Conservation (phyloP, 2,797 vertebrate genomes). For the Dryobates pubescens region DNA sequence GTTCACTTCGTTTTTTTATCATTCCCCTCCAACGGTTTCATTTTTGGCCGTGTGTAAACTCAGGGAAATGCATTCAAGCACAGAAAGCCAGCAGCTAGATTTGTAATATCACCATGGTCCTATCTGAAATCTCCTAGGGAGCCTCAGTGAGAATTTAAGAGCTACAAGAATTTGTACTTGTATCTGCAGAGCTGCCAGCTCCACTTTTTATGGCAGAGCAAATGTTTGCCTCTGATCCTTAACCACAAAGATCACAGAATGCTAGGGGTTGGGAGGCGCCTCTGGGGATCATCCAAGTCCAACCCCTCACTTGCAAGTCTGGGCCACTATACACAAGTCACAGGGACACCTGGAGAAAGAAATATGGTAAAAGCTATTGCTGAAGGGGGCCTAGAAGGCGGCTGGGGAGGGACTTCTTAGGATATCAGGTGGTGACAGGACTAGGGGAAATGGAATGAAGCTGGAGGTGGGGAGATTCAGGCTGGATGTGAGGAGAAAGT, state of each 20-base stretch:
- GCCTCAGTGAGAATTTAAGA: not conserved
- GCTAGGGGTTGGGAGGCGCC: too few species aligned
- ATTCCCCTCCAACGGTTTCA: not conserved
- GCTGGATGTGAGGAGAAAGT: too few species aligned
- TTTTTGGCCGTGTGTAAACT: not conserved
- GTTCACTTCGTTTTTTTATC: not conserved
- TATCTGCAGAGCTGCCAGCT: not conserved
- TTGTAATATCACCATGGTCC: not conserved
- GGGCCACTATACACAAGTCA: not conserved
- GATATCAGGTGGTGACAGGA: too few species aligned
- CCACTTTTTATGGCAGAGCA: not conserved
- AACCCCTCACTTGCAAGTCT: not conserved
- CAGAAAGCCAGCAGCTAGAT: not conserved
- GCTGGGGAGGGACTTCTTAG: too few species aligned
- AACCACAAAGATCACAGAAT: not conserved
- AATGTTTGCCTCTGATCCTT: accelerated
- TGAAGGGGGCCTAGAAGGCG: not conserved
- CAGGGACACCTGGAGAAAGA: not conserved
- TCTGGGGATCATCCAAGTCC: too few species aligned
- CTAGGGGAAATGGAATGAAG: too few species aligned
- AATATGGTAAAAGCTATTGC: not conserved
- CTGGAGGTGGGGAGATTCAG: too few species aligned
- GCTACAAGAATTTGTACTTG: not conserved
- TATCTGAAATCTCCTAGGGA: not conserved
- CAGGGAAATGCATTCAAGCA: not conserved